Evolutionary conservation across 2,113 vertebrate species (phyloP).

Genomic region (Bombycilla garrulus): DNA sequence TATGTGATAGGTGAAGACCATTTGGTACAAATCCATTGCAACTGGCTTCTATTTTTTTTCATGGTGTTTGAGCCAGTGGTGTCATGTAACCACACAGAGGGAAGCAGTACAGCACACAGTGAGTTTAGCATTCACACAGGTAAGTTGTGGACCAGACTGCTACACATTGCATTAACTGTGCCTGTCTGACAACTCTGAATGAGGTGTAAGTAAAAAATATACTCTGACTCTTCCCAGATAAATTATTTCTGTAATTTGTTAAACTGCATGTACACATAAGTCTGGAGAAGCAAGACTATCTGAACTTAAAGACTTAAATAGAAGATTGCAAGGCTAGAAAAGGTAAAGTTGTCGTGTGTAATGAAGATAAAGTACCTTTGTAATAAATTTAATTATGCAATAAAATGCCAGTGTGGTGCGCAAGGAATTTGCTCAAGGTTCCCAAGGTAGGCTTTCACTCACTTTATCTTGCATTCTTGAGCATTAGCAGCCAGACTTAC

Average conservation of each 20-base stretch:
- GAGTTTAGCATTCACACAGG: background rate
- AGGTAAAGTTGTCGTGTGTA: slow-evolving; percentile 46
- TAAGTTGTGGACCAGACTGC: background rate
- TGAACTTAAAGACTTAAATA: slow-evolving; percentile 31
- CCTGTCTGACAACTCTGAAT: slow-evolving; percentile 37
- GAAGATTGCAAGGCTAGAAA: background rate
- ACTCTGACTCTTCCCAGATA: background rate
- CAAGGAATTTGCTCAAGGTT: slow-evolving; percentile 64
- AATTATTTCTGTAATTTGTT: slow-evolving; percentile 14
- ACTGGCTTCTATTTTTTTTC: background rate
- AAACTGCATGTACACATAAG: fast-evolving
- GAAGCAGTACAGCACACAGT: background rate
- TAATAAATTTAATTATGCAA: slow-evolving; percentile 72
- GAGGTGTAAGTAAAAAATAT: slow-evolving; percentile 9
- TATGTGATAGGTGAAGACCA: background rate
- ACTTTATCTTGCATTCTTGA: slow-evolving; percentile 62
- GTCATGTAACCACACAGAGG: background rate
- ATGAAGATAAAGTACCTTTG: slow-evolving; percentile 73
- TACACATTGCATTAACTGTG: background rate
- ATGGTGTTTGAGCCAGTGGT: background rate
- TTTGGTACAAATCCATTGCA: background rate
- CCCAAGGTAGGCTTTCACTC: slow-evolving; percentile 14
- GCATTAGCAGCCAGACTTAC: slow-evolving; percentile 43
- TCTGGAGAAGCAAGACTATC: background rate
- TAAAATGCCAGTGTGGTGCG: slow-evolving; percentile 48